Evolutionary conservation across 2,113 vertebrate genomes (phyloP), one percentile per base, ranked within the genome.

Genomic region (Cranoglanis bouderius): DNA sequence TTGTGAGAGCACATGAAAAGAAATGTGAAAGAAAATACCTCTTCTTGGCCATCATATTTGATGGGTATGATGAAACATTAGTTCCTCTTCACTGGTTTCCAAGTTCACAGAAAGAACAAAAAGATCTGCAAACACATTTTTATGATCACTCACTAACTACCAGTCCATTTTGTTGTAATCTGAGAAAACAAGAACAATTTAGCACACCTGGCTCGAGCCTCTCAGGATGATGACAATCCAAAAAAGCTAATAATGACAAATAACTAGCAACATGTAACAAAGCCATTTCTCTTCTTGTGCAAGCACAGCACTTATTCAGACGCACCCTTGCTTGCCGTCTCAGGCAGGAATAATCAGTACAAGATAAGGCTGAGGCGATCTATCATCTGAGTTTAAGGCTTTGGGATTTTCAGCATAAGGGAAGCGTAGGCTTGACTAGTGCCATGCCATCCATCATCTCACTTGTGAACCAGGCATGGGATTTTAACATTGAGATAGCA

Each of bases 381-480:
- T 92, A 92, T 95, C 94, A 94, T 90, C 72, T n/a, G 86, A 88
- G 89, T 88, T 46, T 63, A 29, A 90, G 91, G 88, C 85, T 38
- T 59, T 6, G 21, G 86, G 91, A 88, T 92, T 92, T 93, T 90
- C 80, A 32, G 87, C 77, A 6, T 29, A 89, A 72, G 57, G 78
- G 91, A 88, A 82, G 75, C 13, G 77, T 85, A 80, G 84, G 87
- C 87, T 65, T 77, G 86, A 61, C 86, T 83, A 13, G 85, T 89
- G 85, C 88, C 88, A 92, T 82, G 90, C 88, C 80, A 95, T 94
- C 93, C 94, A 94, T 95, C 94, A 94, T 94, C 90, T 92, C 92
- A 90, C 91, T 93, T 94, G 91, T 91, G 94, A 94, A 95, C 87
- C 91, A 94, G 93, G 90, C 85, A 43, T 87, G 87, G 91, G 90